Base-by-base conservation (phyloP, 64 coral and sea anemone species). In the Exaiptasia diaphana region DNA sequence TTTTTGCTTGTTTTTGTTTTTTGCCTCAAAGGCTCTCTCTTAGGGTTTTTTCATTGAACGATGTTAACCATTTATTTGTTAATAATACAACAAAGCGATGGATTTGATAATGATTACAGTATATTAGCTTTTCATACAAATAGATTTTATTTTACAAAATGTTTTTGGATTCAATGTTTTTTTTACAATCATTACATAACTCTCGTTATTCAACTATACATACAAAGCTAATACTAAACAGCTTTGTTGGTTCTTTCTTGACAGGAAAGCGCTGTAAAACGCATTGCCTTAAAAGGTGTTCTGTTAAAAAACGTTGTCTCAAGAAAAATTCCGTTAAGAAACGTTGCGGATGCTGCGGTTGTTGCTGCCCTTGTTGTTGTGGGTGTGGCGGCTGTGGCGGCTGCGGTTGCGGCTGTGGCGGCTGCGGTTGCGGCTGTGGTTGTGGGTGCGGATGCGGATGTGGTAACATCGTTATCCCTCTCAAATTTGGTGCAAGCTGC, bases 401-500 rank as follows among this genome's bases (percentile, higher is more conserved):
- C 21, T 73, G 73, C 30, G 32, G 61, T 15, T 38, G 29, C 61
- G 38, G 12, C 23, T 34, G 61, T 33, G 14, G 61, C 61, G 32
- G 61, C 20, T 35, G 38, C 32, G 11, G 61, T 20, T 87, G 84
- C 36, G 84, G 84, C 24, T 87, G 84, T 17, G 49, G 65, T 15
- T 56, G 61, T 35, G 32, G 61, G 13, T 35, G 38, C 32, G 11
- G 61, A 14, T 87, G 84, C 36, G 84, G 84, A 23, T 87, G 84
- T 17, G 49, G 65, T 15, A 35, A 62, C 7, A 31, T 87, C 10
- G 78, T 62, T 34, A 68, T 87, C 49, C 84, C 84, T 14, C 73
- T 87, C 4, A 87, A 72, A 18, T 87, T 87, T 42, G 84, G 84
- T 40, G 84, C 84, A 78, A 77, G 84, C 61, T 87, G 84, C 78